Percentiles rank a stretch among this genome's conserved stretches.
Evolutionary conservation across 2,797 vertebrate species (phyloP).

Genomic region (Lithobates sylvaticus): DNA sequence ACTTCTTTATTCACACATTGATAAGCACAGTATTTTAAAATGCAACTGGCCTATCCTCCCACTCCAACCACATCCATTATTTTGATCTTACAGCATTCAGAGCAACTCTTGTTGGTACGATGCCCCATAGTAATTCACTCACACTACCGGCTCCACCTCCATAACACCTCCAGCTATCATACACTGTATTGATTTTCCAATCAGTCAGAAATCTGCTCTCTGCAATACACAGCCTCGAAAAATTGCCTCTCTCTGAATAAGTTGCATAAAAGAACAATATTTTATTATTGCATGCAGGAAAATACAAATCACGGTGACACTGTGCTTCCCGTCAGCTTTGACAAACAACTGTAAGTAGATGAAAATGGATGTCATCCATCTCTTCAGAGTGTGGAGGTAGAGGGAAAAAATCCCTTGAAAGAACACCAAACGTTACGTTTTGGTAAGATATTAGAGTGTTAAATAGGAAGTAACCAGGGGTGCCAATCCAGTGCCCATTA

Average conservation of each 20-base stretch:
- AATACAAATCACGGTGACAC: neutral
- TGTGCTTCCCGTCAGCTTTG: neutral
- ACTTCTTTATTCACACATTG: neutral
- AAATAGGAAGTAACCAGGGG: too few species aligned
- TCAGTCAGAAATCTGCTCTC: constrained; percentile 21
- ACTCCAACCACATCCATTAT: neutral
- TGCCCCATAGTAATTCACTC: constrained; percentile 3
- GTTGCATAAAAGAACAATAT: constrained; percentile 22
- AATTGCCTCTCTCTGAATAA: constrained; percentile 14
- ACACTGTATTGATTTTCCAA: constrained; percentile 27
- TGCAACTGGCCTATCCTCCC: neutral
- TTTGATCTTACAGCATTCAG: constrained; percentile 4
- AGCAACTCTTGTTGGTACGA: constrained; percentile 11
- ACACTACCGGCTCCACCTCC: constrained; percentile 19
- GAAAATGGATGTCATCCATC: constrained; percentile 16
- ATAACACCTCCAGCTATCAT: neutral
- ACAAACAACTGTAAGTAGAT: constrained; percentile 11
- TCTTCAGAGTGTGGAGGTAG: neutral
- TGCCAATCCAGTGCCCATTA: too few species aligned
- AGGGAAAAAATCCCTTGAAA: neutral
- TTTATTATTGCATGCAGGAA: constrained; percentile 4
- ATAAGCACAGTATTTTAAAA: neutral
- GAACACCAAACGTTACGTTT: neutral
- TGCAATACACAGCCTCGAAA: constrained; percentile 8
- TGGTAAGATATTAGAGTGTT: neutral